Evolutionary conservation across 2,888 invertebrate genomes (phyloP).

Genomic region (Hemithea aestivaria): DNA sequence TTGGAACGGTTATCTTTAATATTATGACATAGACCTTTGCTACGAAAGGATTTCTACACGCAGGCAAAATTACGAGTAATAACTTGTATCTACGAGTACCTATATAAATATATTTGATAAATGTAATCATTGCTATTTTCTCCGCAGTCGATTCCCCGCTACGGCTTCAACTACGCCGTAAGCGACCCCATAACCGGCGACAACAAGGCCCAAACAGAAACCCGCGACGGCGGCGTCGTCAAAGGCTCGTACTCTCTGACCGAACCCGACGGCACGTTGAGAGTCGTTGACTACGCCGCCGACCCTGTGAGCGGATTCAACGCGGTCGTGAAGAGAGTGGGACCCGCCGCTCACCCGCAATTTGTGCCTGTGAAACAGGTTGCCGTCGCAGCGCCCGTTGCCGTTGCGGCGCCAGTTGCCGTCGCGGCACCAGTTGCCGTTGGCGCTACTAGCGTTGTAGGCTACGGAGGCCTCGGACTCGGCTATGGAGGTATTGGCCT

Average conservation of each 20-base stretch:
- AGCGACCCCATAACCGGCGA: constrained; percentile 70
- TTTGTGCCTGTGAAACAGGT: constrained; percentile 14
- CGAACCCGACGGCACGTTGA: constrained; percentile 67
- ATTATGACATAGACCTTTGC: no score
- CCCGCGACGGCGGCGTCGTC: constrained; percentile 65
- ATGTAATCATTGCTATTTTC: constrained; percentile 1
- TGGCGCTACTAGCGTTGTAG: constrained; percentile 10
- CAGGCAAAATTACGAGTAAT: no score
- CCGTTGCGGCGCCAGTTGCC: constrained; percentile 26
- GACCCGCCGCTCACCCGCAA: constrained; percentile 58
- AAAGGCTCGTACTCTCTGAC: constrained; percentile 68
- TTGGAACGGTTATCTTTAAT: no score
- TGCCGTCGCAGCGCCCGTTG: constrained; percentile 29
- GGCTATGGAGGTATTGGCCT: constrained; percentile 17
- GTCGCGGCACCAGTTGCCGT: constrained; percentile 29
- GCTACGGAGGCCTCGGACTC: constrained; percentile 24
- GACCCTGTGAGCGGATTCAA: constrained; percentile 65
- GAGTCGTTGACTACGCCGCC: constrained; percentile 67
- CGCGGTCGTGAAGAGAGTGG: constrained; percentile 66
- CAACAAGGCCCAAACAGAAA: constrained; percentile 66
- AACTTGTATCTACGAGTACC: no score
- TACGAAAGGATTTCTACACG: no score
- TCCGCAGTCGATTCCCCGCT: constrained; percentile 59
- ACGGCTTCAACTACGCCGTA: constrained; percentile 72
- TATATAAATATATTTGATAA: background rate